Conservation (phyloP, 1,140 invertebrate species). For the Panagrolaimus sp. region DNA sequence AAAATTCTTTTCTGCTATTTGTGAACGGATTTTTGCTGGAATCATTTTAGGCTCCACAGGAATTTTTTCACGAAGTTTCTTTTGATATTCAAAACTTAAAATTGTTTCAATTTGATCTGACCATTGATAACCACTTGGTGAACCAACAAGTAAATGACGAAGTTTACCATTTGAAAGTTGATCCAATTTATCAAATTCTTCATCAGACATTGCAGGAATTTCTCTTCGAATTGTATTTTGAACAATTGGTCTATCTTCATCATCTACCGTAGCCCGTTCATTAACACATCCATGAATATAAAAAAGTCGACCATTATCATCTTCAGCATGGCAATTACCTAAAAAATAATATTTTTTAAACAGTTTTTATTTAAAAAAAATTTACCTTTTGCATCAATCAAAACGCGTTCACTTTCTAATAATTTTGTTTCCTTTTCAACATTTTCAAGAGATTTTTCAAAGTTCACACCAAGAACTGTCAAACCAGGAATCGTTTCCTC, state of each 20-base stretch:
- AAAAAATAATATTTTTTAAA: slow-evolving; percentile 16
- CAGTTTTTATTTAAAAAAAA: not conserved
- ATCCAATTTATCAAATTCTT: slow-evolving; percentile 52
- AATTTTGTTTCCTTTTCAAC: slow-evolving; percentile 47
- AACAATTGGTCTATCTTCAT: slow-evolving; percentile 51
- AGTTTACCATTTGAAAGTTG: slow-evolving; percentile 46
- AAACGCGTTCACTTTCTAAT: slow-evolving; percentile 40
- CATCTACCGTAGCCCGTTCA: slow-evolving; percentile 45
- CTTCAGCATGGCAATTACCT: slow-evolving; percentile 55
- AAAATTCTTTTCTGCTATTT: slow-evolving; percentile 23
- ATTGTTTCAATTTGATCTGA: slow-evolving; percentile 54
- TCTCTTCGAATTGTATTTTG: slow-evolving; percentile 51
- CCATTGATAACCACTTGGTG: slow-evolving; percentile 56
- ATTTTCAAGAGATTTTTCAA: slow-evolving; percentile 40
- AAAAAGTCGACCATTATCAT: slow-evolving; percentile 54
- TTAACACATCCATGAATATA: slow-evolving; percentile 46
- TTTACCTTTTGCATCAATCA: slow-evolving; percentile 52
- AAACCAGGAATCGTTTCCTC: slow-evolving; percentile 59
- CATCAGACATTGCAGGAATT: slow-evolving; percentile 49
- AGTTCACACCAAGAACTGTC: slow-evolving; percentile 57
- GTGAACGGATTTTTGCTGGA: slow-evolving; percentile 35
- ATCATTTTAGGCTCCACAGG: slow-evolving; percentile 51
- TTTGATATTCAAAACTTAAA: slow-evolving; percentile 37
- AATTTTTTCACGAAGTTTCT: slow-evolving; percentile 28
- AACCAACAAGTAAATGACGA: slow-evolving; percentile 53